Conservation (phyloP, 35 echinoderm and acorn worm species). For the Patiria miniata region DNA sequence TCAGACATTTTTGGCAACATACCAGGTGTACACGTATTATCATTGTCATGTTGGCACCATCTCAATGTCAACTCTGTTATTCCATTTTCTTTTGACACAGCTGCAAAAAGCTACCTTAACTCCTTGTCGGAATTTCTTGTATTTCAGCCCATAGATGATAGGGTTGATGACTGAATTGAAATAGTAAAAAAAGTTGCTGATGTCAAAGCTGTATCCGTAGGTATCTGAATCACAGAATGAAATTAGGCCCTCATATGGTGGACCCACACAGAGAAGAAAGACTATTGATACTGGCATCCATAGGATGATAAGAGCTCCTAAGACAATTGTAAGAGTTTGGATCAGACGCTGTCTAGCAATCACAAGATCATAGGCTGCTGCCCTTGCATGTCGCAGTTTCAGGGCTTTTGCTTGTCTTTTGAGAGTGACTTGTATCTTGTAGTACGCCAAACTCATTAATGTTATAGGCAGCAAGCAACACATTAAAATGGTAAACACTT, state of each 20-base stretch:
- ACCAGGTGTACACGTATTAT: too few relatives aligned
- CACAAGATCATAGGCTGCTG: background rate
- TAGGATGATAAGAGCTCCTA: background rate
- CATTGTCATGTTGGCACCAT: background rate
- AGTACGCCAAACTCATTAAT: constrained; percentile 9
- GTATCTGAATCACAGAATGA: background rate
- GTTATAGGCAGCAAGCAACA: background rate
- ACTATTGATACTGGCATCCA: background rate
- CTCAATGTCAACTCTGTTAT: background rate
- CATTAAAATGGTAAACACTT: background rate
- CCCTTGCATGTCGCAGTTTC: background rate
- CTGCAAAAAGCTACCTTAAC: background rate
- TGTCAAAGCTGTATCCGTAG: background rate
- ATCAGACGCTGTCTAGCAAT: background rate
- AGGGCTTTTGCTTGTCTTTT: background rate
- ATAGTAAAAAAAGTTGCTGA: background rate
- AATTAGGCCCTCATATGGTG: background rate
- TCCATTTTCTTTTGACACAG: background rate
- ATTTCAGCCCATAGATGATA: constrained; percentile 1
- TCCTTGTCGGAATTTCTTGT: background rate
- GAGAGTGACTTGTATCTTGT: constrained; percentile 22
- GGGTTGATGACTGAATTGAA: constrained; percentile 8
- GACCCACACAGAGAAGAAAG: background rate
- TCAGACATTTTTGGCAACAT: too few relatives aligned
- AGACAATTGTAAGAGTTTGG: background rate